Evolutionary conservation across 2,113 vertebrate genomes (phyloP), one percentile per base, ranked within the genome.

Genomic region (Progne subis): DNA sequence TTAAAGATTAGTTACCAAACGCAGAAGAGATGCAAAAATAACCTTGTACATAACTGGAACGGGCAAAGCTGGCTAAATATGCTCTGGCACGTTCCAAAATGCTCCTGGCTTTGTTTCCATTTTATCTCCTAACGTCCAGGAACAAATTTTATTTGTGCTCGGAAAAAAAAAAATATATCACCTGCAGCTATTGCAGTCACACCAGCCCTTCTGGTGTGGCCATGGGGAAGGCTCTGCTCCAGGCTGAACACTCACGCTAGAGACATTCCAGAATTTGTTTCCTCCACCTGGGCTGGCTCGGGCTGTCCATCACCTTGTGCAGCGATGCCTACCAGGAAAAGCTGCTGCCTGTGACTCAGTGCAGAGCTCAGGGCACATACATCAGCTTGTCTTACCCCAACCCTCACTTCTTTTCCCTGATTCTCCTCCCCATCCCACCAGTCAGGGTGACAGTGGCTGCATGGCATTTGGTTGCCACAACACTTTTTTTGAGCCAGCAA

Each of bases 311-410:
- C 55, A 23, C 39, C n/a, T 21, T 9, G 12, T 55, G 49, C 47
- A 56, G 61, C 17, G 46, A 76, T 9, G 32, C 7, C 37, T 39
- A 24, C 49, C 31, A 70, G 60, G 50, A 72, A 70, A 71, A 79
- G n/a, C 2, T 37, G n/a, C 5, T 31, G 10, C 25, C 56, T 25
- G 4, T 49, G 6, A 47, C 14, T 26, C 46, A 65, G 7, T 1
- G 1, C 19, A 29, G 69, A 3, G 2, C 4, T 9, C 1, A 3
- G 23, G 15, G 41, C 23, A 20, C 12, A 11, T 41, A 17, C 18
- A 77, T 57, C n/a, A 84, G 3, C 28, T 28, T 34, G 8, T 52
- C 46, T 53, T n/a, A 67, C 14, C 46, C 32, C 52, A 52, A n/a
- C 8, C 18, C 18, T 5, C 7, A 6, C 1, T 20, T 67, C 11